Conservation (phyloP, 2,888 invertebrate species). For the Morpho deidamia region DNA sequence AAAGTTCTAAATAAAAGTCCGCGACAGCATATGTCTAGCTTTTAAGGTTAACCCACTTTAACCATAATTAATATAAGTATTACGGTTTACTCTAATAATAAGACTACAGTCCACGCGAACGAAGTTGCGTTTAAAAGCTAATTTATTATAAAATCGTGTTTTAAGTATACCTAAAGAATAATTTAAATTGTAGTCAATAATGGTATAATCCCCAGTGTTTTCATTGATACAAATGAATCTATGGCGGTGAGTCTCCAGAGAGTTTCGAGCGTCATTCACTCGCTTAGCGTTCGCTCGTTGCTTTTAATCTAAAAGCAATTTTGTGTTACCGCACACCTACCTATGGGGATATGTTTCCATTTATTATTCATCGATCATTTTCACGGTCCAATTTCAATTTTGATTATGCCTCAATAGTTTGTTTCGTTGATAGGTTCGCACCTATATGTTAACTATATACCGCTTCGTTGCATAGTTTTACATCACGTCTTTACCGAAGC, state of each 20-base stretch:
- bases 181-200: not conserved
- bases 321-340: constrained; percentile 47
- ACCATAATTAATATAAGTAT: no score
- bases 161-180: not conserved
- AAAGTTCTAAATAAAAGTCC: no score
- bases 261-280: constrained; percentile 17
- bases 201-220: constrained; percentile 9
- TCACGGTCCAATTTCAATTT: constrained; percentile 2
- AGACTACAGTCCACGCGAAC: no score
- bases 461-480: no score
- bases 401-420: not conserved
- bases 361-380: constrained; percentile 46
- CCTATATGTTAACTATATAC: not conserved
- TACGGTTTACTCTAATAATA: no score
- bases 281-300: constrained; percentile 18
- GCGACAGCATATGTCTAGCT: no score
- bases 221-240: constrained; percentile 20
- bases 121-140: no score
- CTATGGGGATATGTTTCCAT: constrained; percentile 42
- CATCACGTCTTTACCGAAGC: no score
- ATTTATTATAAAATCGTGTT: no score
- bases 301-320: constrained; percentile 66
- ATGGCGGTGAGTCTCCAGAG: constrained; percentile 20
- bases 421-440: not conserved
- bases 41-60: no score